Percentiles rank a stretch among this genome's conserved stretches.
These are phyloP conservation scores for Suillia variegata DNA, from an alignment of 2,888 invertebrate genomes.

Conservation along the genomic window DNA sequence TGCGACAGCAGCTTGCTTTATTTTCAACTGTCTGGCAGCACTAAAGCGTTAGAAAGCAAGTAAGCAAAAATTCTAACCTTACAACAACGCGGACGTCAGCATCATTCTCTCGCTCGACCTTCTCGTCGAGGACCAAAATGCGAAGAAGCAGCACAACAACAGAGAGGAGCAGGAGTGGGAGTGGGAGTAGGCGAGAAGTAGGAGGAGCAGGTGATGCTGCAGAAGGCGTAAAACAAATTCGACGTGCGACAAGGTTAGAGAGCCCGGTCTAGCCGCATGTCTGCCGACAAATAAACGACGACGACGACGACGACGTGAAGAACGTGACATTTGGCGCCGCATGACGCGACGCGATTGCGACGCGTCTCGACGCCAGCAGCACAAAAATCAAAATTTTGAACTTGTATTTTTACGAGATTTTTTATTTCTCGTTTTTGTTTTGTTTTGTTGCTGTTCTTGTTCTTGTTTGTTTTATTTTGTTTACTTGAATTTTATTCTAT, in stretches of 20 bases:
- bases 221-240: background rate
- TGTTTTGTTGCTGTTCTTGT: too few relatives aligned
- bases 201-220: background rate
- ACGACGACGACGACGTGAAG: background rate
- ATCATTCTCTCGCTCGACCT: too few relatives aligned
- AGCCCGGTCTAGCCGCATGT: constrained; percentile 4
- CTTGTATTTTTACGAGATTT: background rate
- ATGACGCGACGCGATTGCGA: too few relatives aligned
- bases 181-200: too few relatives aligned
- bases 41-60: background rate
- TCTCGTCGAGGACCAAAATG: too few relatives aligned
- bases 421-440: background rate
- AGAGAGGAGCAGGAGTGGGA: too few relatives aligned
- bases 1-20: background rate
- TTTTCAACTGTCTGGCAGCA: background rate
- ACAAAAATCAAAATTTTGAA: background rate
- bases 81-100: background rate
- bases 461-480: too few relatives aligned
- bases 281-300: constrained; percentile 4
- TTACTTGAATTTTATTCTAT: too few relatives aligned
- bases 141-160: too few relatives aligned
- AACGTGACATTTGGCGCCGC: constrained; percentile 19
- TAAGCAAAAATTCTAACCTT: background rate
- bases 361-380: constrained; percentile 6
- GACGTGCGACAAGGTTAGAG: constrained; percentile 11